Evolutionary conservation across 2,888 invertebrate species (phyloP), one percentile per base, ranked within the genome.

Genomic region (Cremastobaeus sp.): DNA sequence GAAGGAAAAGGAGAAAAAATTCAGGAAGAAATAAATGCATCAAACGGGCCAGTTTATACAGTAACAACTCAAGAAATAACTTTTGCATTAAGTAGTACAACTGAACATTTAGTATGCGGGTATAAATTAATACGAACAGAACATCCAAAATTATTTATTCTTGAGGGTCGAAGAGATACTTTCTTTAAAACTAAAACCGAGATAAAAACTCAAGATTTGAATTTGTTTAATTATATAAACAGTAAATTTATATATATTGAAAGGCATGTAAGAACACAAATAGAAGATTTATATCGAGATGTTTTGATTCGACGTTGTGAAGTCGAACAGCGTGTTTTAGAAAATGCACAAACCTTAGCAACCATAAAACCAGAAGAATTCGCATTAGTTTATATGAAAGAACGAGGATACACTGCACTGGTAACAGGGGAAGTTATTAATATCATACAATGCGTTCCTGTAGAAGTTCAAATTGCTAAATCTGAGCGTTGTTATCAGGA

Each of bases 201-300:
- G 1, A 1, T 28, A 1, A 9, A 20, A 17, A 8, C 20, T 0
- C 8, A 47, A 37, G 71, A 76, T 11, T 17, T 76, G 0, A 77
- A 81, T 32, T 45, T 79, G 0, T 76, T 76, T 4, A 32, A 32
- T 0, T 80, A 80, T 30, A 55, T 79, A 0, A 80, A 79, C 25
- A 66, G 76, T 1, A 81, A 82, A 69, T 78, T 82, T 4, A 45
- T 82, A 5, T 81, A 81, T 48, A 76, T 79, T 0, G 80, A 82
- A 68, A 76, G 77, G 50, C 70, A 79, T 1, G 68, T 79, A 3
- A 74, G 78, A 21, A 39, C 50, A 6, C 54, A 68, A 9, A 18
- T 81, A 3, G 52, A 76, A 5, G 6, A 28, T 1, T 17, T 80
- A 0, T 81, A 81, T 21, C 12, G 37, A 3, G 32, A 8, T 11